These are phyloP conservation scores for Limnephilus marmoratus DNA, from an alignment of 2,888 invertebrate species.

Conservation along the genomic window DNA sequence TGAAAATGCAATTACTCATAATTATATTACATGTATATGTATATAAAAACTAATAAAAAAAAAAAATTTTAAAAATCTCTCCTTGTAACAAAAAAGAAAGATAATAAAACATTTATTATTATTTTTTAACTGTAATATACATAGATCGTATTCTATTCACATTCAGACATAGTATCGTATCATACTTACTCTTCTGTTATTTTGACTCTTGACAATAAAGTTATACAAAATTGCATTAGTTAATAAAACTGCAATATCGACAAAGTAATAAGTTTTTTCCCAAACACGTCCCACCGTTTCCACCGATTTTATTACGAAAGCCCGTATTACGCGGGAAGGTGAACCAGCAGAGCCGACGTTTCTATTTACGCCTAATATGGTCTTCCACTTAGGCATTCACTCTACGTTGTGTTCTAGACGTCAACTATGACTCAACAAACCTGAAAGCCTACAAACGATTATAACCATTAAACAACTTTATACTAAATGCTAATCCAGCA, in stretches of 20 bases:
- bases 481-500: not conserved
- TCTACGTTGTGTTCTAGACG: slow-evolving; percentile 27
- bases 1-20: too few species aligned
- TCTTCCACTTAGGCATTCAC: slow-evolving; percentile 62
- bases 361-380: slow-evolving; percentile 64
- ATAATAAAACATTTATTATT: too few species aligned
- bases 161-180: too few species aligned
- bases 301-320: slow-evolving; percentile 34
- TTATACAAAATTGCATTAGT: not conserved
- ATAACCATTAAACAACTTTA: not conserved
- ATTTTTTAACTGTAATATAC: too few species aligned
- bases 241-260: not conserved
- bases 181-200: too few species aligned
- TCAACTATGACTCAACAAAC: slow-evolving; percentile 28
- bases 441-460: not conserved
- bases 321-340: slow-evolving; percentile 59
- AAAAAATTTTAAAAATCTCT: too few species aligned
- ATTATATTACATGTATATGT: too few species aligned
- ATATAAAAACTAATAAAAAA: too few species aligned
- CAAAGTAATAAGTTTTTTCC: not conserved
- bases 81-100: too few species aligned
- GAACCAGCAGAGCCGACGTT: slow-evolving; percentile 61
- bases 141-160: too few species aligned
- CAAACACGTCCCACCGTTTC: not conserved
- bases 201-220: too few species aligned